Base-by-base conservation (phyloP, 1,140 invertebrate genomes). In the Drosophila ercepeae region DNA sequence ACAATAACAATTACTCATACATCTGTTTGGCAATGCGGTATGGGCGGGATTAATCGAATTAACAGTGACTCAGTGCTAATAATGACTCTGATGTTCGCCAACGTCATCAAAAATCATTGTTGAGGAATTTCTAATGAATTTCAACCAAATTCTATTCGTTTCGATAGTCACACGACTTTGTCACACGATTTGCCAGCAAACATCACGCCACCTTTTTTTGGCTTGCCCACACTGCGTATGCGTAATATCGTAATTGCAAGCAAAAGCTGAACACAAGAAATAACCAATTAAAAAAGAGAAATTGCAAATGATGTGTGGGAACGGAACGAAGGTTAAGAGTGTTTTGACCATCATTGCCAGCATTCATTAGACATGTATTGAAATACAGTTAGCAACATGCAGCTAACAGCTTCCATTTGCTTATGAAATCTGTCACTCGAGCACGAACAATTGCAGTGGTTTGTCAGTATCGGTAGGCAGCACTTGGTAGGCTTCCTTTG, bases 401-500 rank as follows among this genome's bases (percentile, higher is more conserved):
- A 16, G 53, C 32, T 57, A 54, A 60, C 16, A 54, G 14, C 6
- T 16, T 14, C 13, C n/a, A 52, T 29, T 32, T 9, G 61, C 61
- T 68, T 67, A 45, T 68, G 64, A 68, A 68, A 67, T 68, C 67
- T 53, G 64, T 68, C 64, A 68, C 60, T 68, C 36, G 60, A 64
- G 32, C 71, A 46, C 55, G 54, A 74, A 82, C 61, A 82, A 74
- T 77, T 72, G 71, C 60, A 63, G 19, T 52, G n/a, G 16, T 6
- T 39, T 39, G 46, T 55, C 32, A 51, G 53, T 63, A 65, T 71
- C 60, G 60, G n/a, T n/a, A n/a, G n/a, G n/a, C n/a, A n/a, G n/a
- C 81, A 86, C 63, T 88, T 84, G 49, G 67, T 84, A 46, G 81
- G 81, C 73, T 84, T 84, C 64, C 81, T 73, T 63, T 74, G 48